Conservation (phyloP, 2,888 invertebrate species). For the Stictocephala bisonia region DNA sequence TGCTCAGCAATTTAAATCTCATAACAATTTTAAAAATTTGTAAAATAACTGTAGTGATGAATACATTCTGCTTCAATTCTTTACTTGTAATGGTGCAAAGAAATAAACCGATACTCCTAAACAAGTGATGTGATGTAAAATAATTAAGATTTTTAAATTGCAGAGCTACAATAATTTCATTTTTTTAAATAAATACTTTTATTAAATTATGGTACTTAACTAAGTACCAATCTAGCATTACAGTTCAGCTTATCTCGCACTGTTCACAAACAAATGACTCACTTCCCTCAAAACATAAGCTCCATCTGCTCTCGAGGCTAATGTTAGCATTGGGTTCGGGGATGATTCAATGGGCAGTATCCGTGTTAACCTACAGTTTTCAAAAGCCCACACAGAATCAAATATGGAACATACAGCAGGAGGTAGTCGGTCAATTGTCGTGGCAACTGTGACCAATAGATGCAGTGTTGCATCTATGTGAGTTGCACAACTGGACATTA, state of each 20-base stretch:
- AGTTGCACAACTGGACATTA: neutral
- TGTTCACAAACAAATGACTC: constrained; percentile 4
- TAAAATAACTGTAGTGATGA: no score
- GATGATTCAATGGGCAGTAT: neutral
- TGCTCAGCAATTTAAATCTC: no score
- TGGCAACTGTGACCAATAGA: neutral
- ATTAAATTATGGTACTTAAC: no score
- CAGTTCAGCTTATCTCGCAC: neutral
- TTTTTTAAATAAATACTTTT: neutral
- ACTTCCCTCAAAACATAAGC: constrained; percentile 1
- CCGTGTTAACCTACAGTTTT: neutral
- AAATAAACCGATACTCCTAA: no score
- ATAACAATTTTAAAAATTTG: no score
- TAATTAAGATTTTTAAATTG: no score
- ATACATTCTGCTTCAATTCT: no score
- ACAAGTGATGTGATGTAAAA: no score
- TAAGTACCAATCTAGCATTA: no score
- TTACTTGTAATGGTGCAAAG: no score
- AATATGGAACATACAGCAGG: constrained; percentile 1
- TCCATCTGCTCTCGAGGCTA: neutral
- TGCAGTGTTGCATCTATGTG: neutral
- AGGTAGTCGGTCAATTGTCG: neutral
- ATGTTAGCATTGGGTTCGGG: neutral
- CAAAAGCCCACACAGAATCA: constrained; percentile 22
- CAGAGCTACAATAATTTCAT: no score